Percentiles rank a stretch among this genome's conserved stretches.
Evolutionary conservation across 2,113 vertebrate genomes (phyloP).

Genomic region (Oreochromis aureus): DNA sequence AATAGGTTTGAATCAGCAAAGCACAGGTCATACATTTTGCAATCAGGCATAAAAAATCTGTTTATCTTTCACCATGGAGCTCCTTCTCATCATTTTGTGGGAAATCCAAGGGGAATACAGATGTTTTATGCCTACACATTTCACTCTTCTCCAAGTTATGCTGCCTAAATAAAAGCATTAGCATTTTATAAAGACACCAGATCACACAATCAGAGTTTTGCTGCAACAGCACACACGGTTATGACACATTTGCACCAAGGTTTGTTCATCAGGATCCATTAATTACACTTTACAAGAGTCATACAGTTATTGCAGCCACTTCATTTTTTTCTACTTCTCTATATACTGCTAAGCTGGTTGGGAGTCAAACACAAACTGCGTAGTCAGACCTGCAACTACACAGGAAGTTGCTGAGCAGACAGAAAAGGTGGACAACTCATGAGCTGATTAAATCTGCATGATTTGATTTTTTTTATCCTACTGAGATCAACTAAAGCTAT

Average conservation of each 20-base stretch:
- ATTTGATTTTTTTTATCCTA: background rate
- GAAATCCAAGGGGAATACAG: background rate
- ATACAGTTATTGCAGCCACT: background rate
- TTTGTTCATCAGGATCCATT: background rate
- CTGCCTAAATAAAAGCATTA: background rate
- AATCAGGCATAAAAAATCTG: background rate
- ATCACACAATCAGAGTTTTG: background rate
- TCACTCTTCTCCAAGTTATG: background rate
- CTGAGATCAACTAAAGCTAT: background rate
- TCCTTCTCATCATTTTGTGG: background rate
- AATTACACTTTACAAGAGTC: background rate
- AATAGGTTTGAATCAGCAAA: background rate
- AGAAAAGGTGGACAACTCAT: slow-evolving; percentile 19
- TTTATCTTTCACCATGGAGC: background rate
- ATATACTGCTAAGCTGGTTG: background rate
- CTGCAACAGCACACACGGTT: background rate
- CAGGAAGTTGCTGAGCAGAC: slow-evolving; percentile 50
- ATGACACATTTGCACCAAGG: background rate
- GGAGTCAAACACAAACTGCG: background rate
- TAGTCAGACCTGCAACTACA: background rate
- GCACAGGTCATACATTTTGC: background rate
- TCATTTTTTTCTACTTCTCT: background rate
- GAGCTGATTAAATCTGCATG: slow-evolving; percentile 1
- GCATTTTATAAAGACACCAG: background rate
- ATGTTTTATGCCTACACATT: background rate